A percentile compares a stretch with the other conserved stretches of the same genome.
Evolutionary conservation across 2,113 vertebrate genomes (phyloP).

Genomic region (Sphaerodactylus townsendi): DNA sequence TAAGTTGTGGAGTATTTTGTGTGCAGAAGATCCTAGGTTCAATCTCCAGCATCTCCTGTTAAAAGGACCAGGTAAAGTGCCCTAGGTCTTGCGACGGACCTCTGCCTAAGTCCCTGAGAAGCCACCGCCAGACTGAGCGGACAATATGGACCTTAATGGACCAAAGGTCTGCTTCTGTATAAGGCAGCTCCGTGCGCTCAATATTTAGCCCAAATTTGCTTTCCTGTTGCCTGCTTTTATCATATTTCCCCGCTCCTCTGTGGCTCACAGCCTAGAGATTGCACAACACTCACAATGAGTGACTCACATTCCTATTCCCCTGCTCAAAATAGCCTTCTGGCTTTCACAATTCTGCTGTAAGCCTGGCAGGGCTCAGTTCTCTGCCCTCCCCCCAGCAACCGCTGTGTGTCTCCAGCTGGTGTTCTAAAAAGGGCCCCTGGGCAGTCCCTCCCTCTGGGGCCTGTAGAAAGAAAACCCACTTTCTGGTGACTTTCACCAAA

Average conservation of each 20-base stretch:
- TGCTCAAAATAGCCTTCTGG: slow-evolving; percentile 12
- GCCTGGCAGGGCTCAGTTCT: slow-evolving; percentile 1
- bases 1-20: too few relatives aligned
- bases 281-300: slow-evolving; percentile 1
- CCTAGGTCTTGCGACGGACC: too few relatives aligned
- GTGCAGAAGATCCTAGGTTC: too few relatives aligned
- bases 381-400: not conserved
- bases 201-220: too few relatives aligned
- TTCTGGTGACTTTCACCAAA: not conserved
- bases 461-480: slow-evolving; percentile 16
- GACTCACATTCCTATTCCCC: slow-evolving; percentile 18
- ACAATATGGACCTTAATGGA: too few relatives aligned
- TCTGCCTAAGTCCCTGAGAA: too few relatives aligned
- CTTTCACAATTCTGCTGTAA: slow-evolving; percentile 37
- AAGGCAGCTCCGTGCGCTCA: too few relatives aligned
- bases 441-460: not conserved
- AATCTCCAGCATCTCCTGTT: too few relatives aligned
- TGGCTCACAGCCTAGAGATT: not conserved
- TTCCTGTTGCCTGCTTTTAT: too few relatives aligned
- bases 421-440: not conserved
- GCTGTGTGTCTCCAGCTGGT: not conserved
- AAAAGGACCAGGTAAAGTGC: too few relatives aligned
- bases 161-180: too few relatives aligned
- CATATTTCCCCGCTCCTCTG: not conserved
- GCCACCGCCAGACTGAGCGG: too few relatives aligned